Base-by-base conservation (phyloP, 2,888 invertebrate genomes). In the Phlogophora meticulosa region DNA sequence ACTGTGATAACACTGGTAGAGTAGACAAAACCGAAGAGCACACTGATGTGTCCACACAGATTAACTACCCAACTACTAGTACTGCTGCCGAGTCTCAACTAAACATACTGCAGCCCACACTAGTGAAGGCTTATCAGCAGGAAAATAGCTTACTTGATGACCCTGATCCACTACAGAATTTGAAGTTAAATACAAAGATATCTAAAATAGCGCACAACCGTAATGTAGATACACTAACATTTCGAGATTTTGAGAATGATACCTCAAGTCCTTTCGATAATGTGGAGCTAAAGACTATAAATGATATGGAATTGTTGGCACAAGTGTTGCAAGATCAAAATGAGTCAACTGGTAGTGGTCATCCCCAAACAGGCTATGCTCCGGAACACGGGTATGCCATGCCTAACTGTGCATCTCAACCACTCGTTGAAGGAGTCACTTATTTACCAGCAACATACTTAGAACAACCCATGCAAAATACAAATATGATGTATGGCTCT, bases 251-350 rank as follows among this genome's bases (percentile, higher is more conserved):
- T 95, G 99, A 99, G 92, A 97, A 98, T 88, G 98, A 98, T 88
- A 98, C 98, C 56, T 98, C 98, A 60, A 98, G 98, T 90, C 99
- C 99, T 0, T 99, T 99, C 93, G 99, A 99, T 94, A 98, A 98
- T 93, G 97, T 98, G 92, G 98, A 98, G 93, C 91, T 99, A 59
- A 98, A 98, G 92, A 98, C 98, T 46, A 97, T 99, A 68, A 98
- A 99, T 93, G 98, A 99, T 88, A 97, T 98, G 96, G 98, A 98
- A 91, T 97, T 98, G 88, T 93, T 99, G 76, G 98, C 98, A 15
- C 97, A 98, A 92, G 98, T 98, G 51, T 89, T 97, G 72, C 94
- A 94, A 76, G 92, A 88, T 82, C 91, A 96, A 88, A 87, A 88
- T 64, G 91, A 91, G 7, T 90, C 93, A 0, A 65, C 85, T 17